Evolutionary conservation across 2,888 invertebrate genomes (phyloP), one percentile per base, ranked within the genome.

Genomic region (Agrenia bidenticulata): DNA sequence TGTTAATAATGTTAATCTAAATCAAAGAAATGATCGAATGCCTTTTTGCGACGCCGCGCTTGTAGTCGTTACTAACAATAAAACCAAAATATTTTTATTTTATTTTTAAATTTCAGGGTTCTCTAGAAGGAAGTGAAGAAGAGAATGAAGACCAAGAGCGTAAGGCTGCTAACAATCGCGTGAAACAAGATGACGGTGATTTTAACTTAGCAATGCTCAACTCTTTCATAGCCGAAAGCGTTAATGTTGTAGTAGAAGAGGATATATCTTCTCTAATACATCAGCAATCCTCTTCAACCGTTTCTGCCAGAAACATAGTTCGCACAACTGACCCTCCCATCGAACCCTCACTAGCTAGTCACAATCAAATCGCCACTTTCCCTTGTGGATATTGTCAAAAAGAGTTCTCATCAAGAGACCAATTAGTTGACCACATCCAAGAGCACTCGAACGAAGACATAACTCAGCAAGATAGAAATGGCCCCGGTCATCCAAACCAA

Each of bases 361-460:
- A 27, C 23, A 56, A 64, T 42, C 15, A 49, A 15, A 61, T 54
- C 17, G 32, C 49, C 11, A 41, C 57, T 42, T 69, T 64, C 51
- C 64, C 68, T 15, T 73, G 73, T 55, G 69, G 67, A 0, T 69
- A 71, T 56, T 73, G 73, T 55, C 71, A 73, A 51, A 71, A 69
- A 42, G 71, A 73, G 50, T 73, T 71, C 49, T 56, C 65, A 5
- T 54, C 66, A 26, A 59, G 69, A 41, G 55, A 64, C 51, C 62
- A 64, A 56, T 55, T 73, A n/a, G 58, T 67, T 26, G 69, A 67
- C 1, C 72, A 72, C 61, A 45, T 72, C 2, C 70, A 72, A 42
- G 66, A 67, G 24, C 70, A 72, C 23, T 17, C 15, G 15, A 45
- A 45, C 15, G 45, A 45, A 45, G 45, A 45, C 5, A 45, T 45